A percentile compares a stretch with the other conserved stretches of the same genome.
Conservation (phyloP, 1,140 invertebrate genomes). For the Drosophila equinoxialis region DNA sequence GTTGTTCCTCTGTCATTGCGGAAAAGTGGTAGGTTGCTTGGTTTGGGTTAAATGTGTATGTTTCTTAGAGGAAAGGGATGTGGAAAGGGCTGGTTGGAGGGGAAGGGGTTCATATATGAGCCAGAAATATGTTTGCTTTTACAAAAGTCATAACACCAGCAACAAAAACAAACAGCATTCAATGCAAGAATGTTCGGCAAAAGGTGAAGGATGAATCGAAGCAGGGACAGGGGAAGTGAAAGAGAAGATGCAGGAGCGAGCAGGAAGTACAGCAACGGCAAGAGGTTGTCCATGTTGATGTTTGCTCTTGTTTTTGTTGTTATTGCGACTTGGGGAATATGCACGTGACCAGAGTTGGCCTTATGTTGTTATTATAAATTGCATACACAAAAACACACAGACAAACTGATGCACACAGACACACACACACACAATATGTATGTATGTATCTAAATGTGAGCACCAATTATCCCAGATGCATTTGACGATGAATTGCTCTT, state of each 20-base stretch:
- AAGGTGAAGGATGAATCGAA: slow-evolving; percentile 18
- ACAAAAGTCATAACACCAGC: slow-evolving; percentile 26
- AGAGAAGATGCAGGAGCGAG: background rate
- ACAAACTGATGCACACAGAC: background rate
- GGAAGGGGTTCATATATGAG: slow-evolving; percentile 20
- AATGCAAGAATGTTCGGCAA: slow-evolving; percentile 6
- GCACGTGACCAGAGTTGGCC: slow-evolving; percentile 17
- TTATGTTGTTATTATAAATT: slow-evolving; percentile 20
- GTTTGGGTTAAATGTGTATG: background rate
- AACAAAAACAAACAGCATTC: slow-evolving; percentile 4
- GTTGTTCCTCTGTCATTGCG: slow-evolving; percentile 22
- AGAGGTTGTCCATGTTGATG: slow-evolving; percentile 15
- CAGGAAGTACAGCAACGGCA: slow-evolving; percentile 12
- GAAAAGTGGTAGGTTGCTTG: background rate
- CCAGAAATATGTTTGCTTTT: slow-evolving; percentile 40
- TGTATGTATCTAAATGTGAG: background rate
- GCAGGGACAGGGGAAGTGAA: too few species aligned
- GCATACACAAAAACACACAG: slow-evolving; percentile 3
- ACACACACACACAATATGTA: background rate
- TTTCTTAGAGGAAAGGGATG: background rate
- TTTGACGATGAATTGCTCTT: slow-evolving; percentile 11
- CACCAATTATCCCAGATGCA: slow-evolving; percentile 11
- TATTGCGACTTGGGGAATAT: slow-evolving; percentile 23
- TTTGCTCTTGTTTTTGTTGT: slow-evolving; percentile 29
- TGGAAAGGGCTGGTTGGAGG: background rate